These are phyloP conservation scores for Brachypteracias leptosomus DNA, from an alignment of 2,113 vertebrate genomes.

Conservation along the genomic window DNA sequence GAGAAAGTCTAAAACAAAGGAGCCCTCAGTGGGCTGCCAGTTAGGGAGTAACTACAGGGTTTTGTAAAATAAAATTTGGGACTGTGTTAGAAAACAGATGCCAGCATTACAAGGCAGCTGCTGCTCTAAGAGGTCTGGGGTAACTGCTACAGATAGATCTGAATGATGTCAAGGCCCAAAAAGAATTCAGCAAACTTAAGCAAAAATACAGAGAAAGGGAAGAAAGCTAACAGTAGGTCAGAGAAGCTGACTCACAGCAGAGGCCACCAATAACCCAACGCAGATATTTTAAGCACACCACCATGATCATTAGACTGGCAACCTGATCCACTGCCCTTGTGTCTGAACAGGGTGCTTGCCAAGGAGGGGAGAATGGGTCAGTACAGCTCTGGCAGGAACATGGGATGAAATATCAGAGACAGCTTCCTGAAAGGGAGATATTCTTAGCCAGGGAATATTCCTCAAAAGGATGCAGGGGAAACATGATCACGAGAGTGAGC, in stretches of 20 bases:
- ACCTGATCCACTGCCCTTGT: background rate
- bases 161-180: background rate
- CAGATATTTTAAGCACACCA: background rate
- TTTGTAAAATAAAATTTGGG: background rate
- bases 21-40: background rate
- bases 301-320: background rate
- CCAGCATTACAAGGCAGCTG: background rate
- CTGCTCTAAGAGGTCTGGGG: background rate
- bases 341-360: background rate
- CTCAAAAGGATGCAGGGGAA: background rate
- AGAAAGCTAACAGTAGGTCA: background rate
- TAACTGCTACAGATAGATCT: background rate
- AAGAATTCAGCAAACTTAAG: background rate
- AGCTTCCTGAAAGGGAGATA: background rate
- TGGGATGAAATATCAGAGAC: background rate
- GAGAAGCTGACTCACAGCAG: background rate
- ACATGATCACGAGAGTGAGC: background rate
- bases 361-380: background rate
- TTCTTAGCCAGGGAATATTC: background rate
- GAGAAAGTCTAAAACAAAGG: background rate
- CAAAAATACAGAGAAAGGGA: background rate
- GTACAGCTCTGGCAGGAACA: background rate
- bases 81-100: background rate
- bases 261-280: background rate
- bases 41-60: background rate